Conservation (phyloP, 1,140 invertebrate species). For the Paralvinella palmiformis region DNA sequence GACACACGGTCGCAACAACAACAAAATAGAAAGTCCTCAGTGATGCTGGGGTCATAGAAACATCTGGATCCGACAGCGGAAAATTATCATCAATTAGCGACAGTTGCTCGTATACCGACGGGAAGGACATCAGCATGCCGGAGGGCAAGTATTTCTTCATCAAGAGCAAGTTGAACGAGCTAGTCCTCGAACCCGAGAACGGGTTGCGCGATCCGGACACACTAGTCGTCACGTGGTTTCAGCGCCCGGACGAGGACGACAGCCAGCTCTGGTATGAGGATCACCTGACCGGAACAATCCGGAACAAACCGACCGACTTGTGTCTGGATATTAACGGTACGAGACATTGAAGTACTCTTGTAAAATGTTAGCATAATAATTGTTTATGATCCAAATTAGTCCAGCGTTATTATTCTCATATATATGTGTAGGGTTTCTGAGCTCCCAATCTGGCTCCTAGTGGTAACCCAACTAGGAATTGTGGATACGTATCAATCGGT, state of each 20-base stretch:
- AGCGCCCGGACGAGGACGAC: neutral
- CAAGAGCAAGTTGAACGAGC: slow-evolving; percentile 3
- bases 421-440: neutral
- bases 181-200: slow-evolving; percentile 13
- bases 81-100: too few species aligned
- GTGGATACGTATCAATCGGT: neutral
- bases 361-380: neutral
- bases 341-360: neutral
- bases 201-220: neutral
- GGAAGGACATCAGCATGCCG: neutral
- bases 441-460: neutral
- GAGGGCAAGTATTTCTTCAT: slow-evolving; percentile 11
- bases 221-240: neutral
- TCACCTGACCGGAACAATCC: neutral
- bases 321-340: slow-evolving; percentile 16
- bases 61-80: too few species aligned
- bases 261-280: slow-evolving; percentile 14
- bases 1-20: too few species aligned
- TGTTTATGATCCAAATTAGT: neutral
- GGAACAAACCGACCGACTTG: slow-evolving; percentile 7
- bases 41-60: too few species aligned
- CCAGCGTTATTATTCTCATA: neutral
- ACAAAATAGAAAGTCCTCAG: too few species aligned
- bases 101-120: too few species aligned
- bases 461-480: neutral